phyloP scores from a whole-genome alignment of 30 jellyfish, hydroid and myxozoan genomes.

The Sanderia malayensis region DNA sequence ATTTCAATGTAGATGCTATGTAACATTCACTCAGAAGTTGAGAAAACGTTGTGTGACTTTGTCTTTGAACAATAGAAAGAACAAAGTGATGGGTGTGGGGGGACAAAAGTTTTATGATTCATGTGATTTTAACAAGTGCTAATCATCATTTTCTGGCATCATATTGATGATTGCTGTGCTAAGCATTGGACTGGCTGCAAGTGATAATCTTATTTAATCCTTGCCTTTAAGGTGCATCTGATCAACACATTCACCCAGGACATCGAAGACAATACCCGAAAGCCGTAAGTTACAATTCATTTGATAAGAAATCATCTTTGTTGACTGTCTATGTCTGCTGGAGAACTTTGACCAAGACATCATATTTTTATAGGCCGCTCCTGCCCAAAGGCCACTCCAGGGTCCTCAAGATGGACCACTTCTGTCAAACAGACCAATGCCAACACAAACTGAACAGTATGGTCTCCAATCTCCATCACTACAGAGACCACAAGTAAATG shows the following conservation, averaged over 20 bases:
- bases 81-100: too few relatives aligned
- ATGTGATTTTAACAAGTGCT: background rate
- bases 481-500: constrained; percentile 40
- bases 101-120: too few relatives aligned
- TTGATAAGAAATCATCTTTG: background rate
- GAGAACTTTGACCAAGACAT: background rate
- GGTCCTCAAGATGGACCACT: constrained; percentile 41
- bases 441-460: constrained; percentile 32
- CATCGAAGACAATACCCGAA: constrained; percentile 56
- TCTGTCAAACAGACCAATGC: constrained; percentile 34
- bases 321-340: too few relatives aligned
- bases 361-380: constrained; percentile 27
- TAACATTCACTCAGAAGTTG: too few relatives aligned
- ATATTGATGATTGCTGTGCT: background rate
- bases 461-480: constrained; percentile 57
- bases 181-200: background rate
- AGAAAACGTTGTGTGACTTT: too few relatives aligned
- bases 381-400: constrained; percentile 15
- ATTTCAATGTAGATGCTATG: background rate
- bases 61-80: background rate
- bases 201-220: too few relatives aligned
- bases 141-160: too few relatives aligned
- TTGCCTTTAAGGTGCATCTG: constrained; percentile 13
- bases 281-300: constrained; percentile 15
- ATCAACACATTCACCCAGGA: constrained; percentile 57